Evolutionary conservation across 2,113 vertebrate species (phyloP), one percentile per base, ranked within the genome.

Genomic region (Oceanites oceanicus): DNA sequence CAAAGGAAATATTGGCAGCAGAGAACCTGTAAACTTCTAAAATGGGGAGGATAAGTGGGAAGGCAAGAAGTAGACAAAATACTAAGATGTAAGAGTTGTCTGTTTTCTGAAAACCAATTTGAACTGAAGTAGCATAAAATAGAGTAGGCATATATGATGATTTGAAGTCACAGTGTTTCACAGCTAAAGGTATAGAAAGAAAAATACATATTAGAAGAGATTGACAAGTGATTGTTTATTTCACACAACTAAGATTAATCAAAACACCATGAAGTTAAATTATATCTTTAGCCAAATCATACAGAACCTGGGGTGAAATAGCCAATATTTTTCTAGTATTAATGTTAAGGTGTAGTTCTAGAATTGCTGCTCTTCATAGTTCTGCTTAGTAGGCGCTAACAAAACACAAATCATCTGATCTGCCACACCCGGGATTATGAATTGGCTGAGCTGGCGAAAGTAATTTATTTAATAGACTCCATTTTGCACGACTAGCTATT

Each of bases 381-480:
- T 96, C 36, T 86, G 71, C 49, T 86, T 90, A 47, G 21, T 86
- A 53, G 59, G 22, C 66, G 58, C 90, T 75, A 85, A 82, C 74
- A 82, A 87, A 87, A 83, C 71, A 74, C 25, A 58, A 29, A 61
- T 93, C 45, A 62, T 93, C 71, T 91, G 55, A 15, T 94, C 75
- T 80, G 79, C 95, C 91, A 79, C 94, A 77, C 92, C 94, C 63
- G 6, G 75, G 67, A 49, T 92, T 90, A 77, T 70, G 82, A 85
- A 70, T 47, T 93, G 88, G 78, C 71, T 86, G 88, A 95, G 82
- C 70, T 96, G 95, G 92, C 68, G 1, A 85, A 90, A 93, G 55
- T 61, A 22, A 59, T 93, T 96, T 62, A 79, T 96, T 88, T 66
- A 71, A 91, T 58, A 93, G 90, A 40, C 86, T 94, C 80, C 89